A percentile compares a stretch with the other conserved stretches of the same genome.
Evolutionary conservation across 2,113 vertebrate species (phyloP).

Genomic region (Antigone vipio): DNA sequence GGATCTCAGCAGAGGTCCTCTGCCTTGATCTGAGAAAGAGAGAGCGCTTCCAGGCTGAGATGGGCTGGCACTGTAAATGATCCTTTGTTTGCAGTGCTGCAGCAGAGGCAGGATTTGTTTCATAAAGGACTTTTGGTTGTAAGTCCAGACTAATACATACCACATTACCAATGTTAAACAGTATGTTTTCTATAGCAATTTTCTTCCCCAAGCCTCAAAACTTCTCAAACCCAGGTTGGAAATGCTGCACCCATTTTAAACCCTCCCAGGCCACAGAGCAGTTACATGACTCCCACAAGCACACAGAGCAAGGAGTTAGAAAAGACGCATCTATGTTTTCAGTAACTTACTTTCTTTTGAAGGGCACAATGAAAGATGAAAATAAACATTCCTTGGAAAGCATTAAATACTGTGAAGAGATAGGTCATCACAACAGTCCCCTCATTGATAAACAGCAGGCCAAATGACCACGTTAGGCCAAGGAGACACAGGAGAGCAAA

Average conservation of each 20-base stretch:
- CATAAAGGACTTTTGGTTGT: background rate
- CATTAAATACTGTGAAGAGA: slow-evolving; percentile 98
- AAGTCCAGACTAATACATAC: background rate
- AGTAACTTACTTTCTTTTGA: slow-evolving; percentile 93
- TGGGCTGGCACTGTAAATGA: background rate
- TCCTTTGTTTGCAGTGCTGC: background rate
- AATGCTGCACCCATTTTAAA: background rate
- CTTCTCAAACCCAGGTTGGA: background rate
- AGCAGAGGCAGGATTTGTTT: background rate
- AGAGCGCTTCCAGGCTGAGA: background rate
- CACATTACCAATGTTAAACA: background rate
- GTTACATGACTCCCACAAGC: background rate
- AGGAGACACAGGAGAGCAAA: slow-evolving; percentile 95
- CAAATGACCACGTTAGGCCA: slow-evolving; percentile 96
- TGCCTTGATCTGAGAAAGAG: background rate
- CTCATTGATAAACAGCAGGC: slow-evolving; percentile 94
- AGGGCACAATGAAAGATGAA: slow-evolving; percentile 98
- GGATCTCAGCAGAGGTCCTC: background rate
- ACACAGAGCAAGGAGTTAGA: background rate
- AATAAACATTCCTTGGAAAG: slow-evolving; percentile 99
- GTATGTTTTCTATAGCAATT: background rate
- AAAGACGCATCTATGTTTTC: background rate
- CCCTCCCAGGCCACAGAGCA: background rate
- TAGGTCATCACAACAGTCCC: slow-evolving; percentile 96
- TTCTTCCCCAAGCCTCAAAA: background rate